phyloP scores from a whole-genome alignment of 2,113 vertebrate species.

The Clarias magur region DNA sequence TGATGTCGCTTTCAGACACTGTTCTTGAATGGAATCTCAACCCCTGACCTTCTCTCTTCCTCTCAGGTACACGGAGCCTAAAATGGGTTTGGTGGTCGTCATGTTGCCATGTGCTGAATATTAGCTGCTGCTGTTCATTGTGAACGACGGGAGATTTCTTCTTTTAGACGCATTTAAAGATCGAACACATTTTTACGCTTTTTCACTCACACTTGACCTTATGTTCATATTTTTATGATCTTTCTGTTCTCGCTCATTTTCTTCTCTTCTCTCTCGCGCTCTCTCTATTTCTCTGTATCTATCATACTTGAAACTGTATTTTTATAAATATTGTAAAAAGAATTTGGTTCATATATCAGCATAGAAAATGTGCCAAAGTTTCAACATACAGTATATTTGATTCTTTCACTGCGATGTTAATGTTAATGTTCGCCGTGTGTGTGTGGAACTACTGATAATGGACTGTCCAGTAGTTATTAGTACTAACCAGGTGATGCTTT shows the following conservation, averaged over 20 bases:
- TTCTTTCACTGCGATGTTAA: background rate
- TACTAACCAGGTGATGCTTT: background rate
- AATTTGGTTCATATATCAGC: background rate
- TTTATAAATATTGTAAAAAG: background rate
- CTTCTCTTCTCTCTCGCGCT: background rate
- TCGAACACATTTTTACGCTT: background rate
- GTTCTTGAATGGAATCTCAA: background rate
- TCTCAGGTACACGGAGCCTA: slow-evolving; percentile 53
- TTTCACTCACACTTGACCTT: background rate
- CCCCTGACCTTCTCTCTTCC: background rate
- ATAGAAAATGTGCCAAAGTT: background rate
- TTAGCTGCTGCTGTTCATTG: slow-evolving; percentile 13
- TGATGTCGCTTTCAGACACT: background rate
- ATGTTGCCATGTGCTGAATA: slow-evolving; percentile 34
- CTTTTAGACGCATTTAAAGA: background rate
- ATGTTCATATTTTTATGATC: background rate
- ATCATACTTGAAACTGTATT: background rate
- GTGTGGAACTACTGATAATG: background rate
- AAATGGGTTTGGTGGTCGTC: slow-evolving; percentile 50
- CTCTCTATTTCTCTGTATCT: background rate
- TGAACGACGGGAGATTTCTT: background rate
- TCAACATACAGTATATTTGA: background rate
- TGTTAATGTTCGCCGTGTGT: background rate
- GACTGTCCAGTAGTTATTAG: background rate
- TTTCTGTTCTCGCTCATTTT: background rate